phyloP scores from a whole-genome alignment of 2,888 invertebrate genomes.

The Heliconius ismenius region DNA sequence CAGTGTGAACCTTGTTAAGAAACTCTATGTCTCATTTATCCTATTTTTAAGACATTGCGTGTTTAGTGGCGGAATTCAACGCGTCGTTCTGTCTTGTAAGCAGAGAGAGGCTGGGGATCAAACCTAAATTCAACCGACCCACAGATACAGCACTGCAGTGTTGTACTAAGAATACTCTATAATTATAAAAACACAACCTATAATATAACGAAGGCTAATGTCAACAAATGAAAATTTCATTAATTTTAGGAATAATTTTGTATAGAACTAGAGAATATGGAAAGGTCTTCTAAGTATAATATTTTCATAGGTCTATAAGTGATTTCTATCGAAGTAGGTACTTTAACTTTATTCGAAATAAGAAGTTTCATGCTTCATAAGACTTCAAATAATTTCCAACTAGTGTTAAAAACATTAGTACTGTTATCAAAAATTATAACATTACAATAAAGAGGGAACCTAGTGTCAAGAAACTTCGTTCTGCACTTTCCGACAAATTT shows the following conservation, averaged over 20 bases:
- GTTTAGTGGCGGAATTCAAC: background rate
- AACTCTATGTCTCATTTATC: background rate
- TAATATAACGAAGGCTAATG: background rate
- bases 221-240: conserved; percentile 5
- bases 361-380: too few relatives aligned
- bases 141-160: too few relatives aligned
- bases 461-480: too few relatives aligned
- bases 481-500: too few relatives aligned
- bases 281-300: background rate
- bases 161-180: background rate
- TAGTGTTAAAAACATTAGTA: too few relatives aligned
- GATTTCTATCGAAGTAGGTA: too few relatives aligned
- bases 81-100: background rate
- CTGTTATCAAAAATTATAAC: too few relatives aligned
- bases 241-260: background rate
- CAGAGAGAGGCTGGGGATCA: background rate
- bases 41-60: background rate
- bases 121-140: too few relatives aligned
- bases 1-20: background rate
- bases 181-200: background rate
- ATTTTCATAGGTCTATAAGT: background rate
- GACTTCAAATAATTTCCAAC: too few relatives aligned
- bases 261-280: background rate
- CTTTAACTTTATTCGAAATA: too few relatives aligned
- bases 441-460: too few relatives aligned